Base-by-base conservation (phyloP, 2,888 invertebrate genomes). In the Graphium colonna region DNA sequence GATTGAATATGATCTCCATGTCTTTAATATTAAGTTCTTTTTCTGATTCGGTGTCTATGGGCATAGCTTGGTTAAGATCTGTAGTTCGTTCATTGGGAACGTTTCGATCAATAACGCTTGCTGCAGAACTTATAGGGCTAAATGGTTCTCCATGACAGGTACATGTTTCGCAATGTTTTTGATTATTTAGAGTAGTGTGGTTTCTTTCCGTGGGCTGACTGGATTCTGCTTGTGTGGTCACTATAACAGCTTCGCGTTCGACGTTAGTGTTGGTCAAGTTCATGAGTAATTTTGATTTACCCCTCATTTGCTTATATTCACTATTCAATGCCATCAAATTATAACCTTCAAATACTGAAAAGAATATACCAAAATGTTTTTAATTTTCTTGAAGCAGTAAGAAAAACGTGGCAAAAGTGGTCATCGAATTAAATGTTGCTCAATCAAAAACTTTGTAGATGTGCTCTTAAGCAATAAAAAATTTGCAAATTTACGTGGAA, bases 331-430 rank as follows among this genome's bases (percentile, higher is more conserved):
- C 60, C 21, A 64, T 26, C 15, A 62, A 43, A 16, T 61, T 55
- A 51, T 61, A 62, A n/a, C 54, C 56, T 44, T 60, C 56, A 12
- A 56, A 44, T n/a, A 56, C 64, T 62, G 55, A n/a, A 60, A 60
- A 12, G 33, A 39, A 21, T 26, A 12, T 16, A 47, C 42, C 5
- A 8, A n/a, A 43, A 31, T 15, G 41, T 21, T 17, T 31, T n/a
- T n/a, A n/a, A n/a, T n/a, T n/a, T n/a, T n/a, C n/a, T n/a, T n/a
- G n/a, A n/a, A n/a, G n/a, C n/a, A n/a, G n/a, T n/a, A n/a, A n/a
- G n/a, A n/a, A n/a, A n/a, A n/a, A n/a, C n/a, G n/a, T n/a, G n/a
- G n/a, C n/a, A n/a, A n/a, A n/a, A n/a, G n/a, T n/a, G n/a, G n/a
- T n/a, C n/a, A n/a, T n/a, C n/a, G n/a, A n/a, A n/a, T n/a, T n/a